These are phyloP conservation scores for Drosophila niveifrons DNA, from an alignment of 2,888 invertebrate species.

Conservation along the genomic window DNA sequence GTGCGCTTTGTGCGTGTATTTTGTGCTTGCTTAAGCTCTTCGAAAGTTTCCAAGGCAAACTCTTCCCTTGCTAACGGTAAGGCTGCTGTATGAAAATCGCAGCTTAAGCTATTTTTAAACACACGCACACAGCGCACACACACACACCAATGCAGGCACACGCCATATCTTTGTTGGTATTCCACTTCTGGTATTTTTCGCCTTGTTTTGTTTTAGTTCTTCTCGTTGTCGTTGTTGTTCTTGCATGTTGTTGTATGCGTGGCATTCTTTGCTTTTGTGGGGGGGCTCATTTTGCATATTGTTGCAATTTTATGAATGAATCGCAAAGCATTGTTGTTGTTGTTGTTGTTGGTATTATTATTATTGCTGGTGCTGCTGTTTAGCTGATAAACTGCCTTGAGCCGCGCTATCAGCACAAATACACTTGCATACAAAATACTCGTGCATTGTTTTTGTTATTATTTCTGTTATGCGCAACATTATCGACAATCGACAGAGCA, in stretches of 20 bases:
- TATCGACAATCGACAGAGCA: conserved; percentile 45
- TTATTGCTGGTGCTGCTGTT: conserved; percentile 32
- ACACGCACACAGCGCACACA: conserved; percentile 10
- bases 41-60: conserved; percentile 21
- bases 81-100: conserved; percentile 22
- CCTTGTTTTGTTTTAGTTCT: conserved; percentile 5
- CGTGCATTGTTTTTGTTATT: conserved; percentile 34
- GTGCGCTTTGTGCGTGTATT: conserved; percentile 2
- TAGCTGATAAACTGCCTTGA: conserved; percentile 72
- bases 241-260: conserved; percentile 19
- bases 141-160: not conserved
- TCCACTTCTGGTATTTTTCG: conserved; percentile 27
- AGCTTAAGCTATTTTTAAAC: conserved; percentile 59
- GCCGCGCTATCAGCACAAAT: conserved; percentile 37
- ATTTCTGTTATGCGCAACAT: conserved; percentile 39
- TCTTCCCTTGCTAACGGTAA: conserved; percentile 23
- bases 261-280: conserved; percentile 43
- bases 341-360: conserved; percentile 22
- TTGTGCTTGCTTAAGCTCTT: conserved; percentile 7
- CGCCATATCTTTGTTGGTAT: conserved; percentile 27
- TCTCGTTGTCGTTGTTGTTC: not conserved
- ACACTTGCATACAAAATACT: conserved; percentile 8
- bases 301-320: conserved; percentile 69
- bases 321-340: conserved; percentile 41
- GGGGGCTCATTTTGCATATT: conserved; percentile 44